Conservation (phyloP, 1,140 invertebrate genomes). For the Cyclargus thomasi region DNA sequence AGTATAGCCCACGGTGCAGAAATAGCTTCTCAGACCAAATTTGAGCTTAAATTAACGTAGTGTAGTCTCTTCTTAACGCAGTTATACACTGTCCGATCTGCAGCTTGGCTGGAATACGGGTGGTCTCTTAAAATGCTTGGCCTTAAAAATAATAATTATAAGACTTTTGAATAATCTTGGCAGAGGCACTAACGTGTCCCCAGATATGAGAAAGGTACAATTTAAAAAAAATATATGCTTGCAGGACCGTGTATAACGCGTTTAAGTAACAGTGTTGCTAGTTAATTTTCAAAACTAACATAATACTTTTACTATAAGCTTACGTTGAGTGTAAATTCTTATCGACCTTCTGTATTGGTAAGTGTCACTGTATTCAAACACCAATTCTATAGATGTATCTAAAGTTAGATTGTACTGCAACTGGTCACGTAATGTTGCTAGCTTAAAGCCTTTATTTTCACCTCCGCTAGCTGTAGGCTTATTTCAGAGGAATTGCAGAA, state of each 20-base stretch:
- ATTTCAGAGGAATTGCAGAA: background rate
- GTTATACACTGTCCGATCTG: background rate
- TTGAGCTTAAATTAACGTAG: slow-evolving; percentile 7
- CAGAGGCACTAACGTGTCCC: too few species aligned
- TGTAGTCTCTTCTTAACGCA: background rate
- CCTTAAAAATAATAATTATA: too few species aligned
- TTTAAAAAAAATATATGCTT: background rate
- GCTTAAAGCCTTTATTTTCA: slow-evolving; percentile 38
- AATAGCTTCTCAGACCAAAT: background rate
- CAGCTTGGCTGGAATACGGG: too few species aligned
- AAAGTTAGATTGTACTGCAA: slow-evolving; percentile 28
- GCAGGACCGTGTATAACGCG: background rate
- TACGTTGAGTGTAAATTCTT: background rate
- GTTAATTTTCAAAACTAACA: background rate
- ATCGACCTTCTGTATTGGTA: background rate
- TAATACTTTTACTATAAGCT: background rate
- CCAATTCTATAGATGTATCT: slow-evolving; percentile 34
- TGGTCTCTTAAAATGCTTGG: too few species aligned
- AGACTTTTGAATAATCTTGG: too few species aligned
- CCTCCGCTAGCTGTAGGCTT: slow-evolving; percentile 38
- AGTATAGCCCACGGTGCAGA: slow-evolving; percentile 1
- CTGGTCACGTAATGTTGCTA: slow-evolving; percentile 49
- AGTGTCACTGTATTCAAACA: slow-evolving; percentile 36
- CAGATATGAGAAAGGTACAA: too few species aligned
- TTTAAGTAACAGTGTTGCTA: background rate